Conservation (phyloP, 1,140 invertebrate genomes). For the Babylonia areolata region DNA sequence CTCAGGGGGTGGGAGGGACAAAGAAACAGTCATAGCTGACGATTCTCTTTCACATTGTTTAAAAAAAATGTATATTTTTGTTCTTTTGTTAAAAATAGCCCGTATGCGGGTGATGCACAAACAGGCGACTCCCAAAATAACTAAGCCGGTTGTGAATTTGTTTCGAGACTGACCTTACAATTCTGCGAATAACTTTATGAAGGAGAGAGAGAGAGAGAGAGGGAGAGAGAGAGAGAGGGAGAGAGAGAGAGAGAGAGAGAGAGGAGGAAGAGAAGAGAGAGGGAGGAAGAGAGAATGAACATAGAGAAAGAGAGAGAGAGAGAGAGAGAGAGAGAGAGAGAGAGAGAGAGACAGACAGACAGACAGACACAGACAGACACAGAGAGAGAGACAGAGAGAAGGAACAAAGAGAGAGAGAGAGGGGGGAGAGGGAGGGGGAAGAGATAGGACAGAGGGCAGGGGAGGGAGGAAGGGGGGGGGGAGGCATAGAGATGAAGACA, state of each 20-base stretch:
- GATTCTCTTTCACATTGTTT: too few relatives aligned
- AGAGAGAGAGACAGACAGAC: slow-evolving; percentile 21
- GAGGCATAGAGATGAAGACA: too few relatives aligned
- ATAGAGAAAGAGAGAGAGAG: slow-evolving; percentile 21
- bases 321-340: not conserved
- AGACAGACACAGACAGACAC: slow-evolving; percentile 15
- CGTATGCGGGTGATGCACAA: too few relatives aligned
- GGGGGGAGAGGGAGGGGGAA: not conserved
- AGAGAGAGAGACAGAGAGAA: slow-evolving; percentile 29
- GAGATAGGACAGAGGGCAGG: not conserved
- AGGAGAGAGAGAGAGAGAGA: not conserved
- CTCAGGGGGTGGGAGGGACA: not conserved
- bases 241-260: not conserved
- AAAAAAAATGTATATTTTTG: too few relatives aligned
- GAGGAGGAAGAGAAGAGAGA: not conserved
- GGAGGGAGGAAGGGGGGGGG: not conserved
- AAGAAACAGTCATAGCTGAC: too few relatives aligned
- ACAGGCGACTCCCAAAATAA: too few relatives aligned
- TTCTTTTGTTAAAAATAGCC: too few relatives aligned
- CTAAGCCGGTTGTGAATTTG: too few relatives aligned
- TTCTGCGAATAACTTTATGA: too few relatives aligned
- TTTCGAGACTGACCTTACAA: too few relatives aligned
- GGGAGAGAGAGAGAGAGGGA: not conserved
- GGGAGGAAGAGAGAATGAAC: slow-evolving; percentile 19
- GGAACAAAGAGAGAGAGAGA: not conserved